Evolutionary conservation across 2,888 invertebrate genomes (phyloP).

Genomic region (Iphiclides podalirius): DNA sequence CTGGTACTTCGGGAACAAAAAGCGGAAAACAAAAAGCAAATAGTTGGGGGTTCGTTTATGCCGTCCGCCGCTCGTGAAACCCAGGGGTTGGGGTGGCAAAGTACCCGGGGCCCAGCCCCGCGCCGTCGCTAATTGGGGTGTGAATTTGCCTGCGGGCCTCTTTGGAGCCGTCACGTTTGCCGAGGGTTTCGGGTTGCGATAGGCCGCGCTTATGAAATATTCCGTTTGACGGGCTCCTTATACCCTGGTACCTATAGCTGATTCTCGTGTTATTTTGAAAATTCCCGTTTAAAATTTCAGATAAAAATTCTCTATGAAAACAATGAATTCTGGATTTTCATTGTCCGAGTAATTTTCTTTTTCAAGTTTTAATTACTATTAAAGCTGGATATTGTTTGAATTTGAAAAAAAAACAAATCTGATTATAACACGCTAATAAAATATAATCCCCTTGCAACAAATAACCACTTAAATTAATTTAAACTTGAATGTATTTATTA

Average conservation of each 20-base stretch:
- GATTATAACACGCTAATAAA: too few species aligned
- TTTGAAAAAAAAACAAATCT: too few species aligned
- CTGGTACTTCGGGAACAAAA: constrained; percentile 8
- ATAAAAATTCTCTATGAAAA: too few species aligned
- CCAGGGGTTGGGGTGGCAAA: constrained; percentile 17
- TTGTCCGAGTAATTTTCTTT: too few species aligned
- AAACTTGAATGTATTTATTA: too few species aligned
- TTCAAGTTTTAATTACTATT: too few species aligned
- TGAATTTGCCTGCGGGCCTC: constrained; percentile 24
- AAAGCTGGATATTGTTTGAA: too few species aligned
- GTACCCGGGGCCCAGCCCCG: constrained; percentile 12
- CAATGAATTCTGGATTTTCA: too few species aligned
- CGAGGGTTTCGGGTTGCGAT: constrained; percentile 14
- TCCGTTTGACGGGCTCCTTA: constrained; percentile 11
- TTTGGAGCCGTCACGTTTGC: constrained; percentile 20
- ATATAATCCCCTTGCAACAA: too few species aligned
- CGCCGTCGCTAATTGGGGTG: constrained; percentile 24
- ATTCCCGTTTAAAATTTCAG: too few species aligned
- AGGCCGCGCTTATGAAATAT: constrained; percentile 17
- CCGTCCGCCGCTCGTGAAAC: constrained; percentile 15
- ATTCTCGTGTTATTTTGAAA: neutral
- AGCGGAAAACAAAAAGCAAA: constrained; percentile 5
- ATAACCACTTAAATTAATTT: too few species aligned
- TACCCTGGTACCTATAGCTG: neutral
- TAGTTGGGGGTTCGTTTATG: constrained; percentile 12